A percentile compares a stretch with the other conserved stretches of the same genome.
Conservation (phyloP, 2,888 invertebrate genomes). For the Caenorhabditis becei region DNA sequence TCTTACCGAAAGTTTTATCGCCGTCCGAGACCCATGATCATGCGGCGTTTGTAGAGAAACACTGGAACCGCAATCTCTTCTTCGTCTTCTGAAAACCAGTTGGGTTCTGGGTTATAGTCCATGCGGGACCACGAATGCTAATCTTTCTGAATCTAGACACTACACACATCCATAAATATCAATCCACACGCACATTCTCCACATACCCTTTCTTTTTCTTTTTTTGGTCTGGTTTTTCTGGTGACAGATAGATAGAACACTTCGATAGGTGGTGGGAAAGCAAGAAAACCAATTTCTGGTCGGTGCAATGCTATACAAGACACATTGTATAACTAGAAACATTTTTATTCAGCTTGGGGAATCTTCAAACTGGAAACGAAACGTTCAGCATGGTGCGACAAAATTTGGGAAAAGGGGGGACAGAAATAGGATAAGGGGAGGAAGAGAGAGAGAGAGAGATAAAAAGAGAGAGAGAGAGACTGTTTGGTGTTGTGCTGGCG, state of each 20-base stretch:
- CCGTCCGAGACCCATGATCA: conserved; percentile 53
- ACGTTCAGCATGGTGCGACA: conserved; percentile 40
- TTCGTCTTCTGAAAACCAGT: conserved; percentile 24
- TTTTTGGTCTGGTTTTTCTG: too few species aligned
- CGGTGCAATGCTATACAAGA: not conserved
- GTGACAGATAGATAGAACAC: not conserved
- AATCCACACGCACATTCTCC: too few species aligned
- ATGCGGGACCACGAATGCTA: not conserved
- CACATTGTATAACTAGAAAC: conserved; percentile 39
- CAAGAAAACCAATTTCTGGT: too few species aligned
- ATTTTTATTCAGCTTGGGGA: conserved; percentile 47
- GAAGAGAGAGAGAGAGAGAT: not conserved
- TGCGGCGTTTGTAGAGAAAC: conserved; percentile 27
- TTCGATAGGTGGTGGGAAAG: not conserved
- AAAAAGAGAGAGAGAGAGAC: conserved; percentile 9
- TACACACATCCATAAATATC: not conserved
- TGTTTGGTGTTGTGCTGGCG: conserved; percentile 52
- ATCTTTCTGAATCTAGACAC: not conserved
- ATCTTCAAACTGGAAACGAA: conserved; percentile 33
- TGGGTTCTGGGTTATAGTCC: not conserved
- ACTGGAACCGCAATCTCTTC: conserved; percentile 11
- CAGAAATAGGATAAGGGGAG: not conserved
- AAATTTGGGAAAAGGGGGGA: conserved; percentile 4
- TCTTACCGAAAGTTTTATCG: conserved; percentile 34
- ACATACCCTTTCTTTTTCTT: conserved; percentile 9